phyloP scores from a whole-genome alignment of 2,797 vertebrate species.

The Mormyrus hasselquistii region DNA sequence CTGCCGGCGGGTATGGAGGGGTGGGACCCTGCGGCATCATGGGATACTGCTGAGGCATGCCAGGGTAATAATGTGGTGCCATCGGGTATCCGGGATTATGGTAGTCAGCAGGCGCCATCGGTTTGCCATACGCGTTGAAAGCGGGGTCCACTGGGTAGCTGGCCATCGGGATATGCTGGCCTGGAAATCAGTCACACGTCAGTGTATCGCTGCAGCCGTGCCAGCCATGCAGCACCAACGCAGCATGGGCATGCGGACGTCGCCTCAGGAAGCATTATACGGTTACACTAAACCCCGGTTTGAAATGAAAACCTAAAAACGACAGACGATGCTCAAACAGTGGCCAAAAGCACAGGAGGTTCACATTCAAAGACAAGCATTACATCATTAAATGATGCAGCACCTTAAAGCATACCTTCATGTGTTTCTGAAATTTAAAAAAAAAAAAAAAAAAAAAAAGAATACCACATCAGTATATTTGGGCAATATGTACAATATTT shows the following conservation, averaged over 20 bases:
- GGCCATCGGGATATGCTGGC: constrained; percentile 74
- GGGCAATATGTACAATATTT: background rate
- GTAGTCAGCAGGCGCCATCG: constrained; percentile 59
- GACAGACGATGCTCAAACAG: background rate
- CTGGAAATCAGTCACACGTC: constrained; percentile 37
- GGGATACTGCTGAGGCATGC: constrained; percentile 67
- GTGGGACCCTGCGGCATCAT: constrained; percentile 61
- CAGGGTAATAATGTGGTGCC: constrained; percentile 57
- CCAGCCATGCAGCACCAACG: background rate
- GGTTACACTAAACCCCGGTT: background rate
- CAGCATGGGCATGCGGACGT: background rate
- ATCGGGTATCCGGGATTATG: constrained; percentile 55
- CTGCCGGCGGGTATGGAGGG: constrained; percentile 56
- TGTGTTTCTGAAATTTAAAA: constrained; percentile 3
- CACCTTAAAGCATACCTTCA: constrained; percentile 8
- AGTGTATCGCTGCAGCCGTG: background rate
- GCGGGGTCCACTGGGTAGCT: constrained; percentile 72
- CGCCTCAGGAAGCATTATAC: constrained; percentile 5
- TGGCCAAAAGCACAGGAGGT: background rate
- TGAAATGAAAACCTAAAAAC: background rate
- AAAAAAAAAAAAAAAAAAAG: background rate
- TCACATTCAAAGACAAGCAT: background rate
- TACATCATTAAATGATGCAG: background rate
- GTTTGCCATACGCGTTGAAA: constrained; percentile 70
- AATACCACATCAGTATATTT: background rate